Evolutionary conservation across 2,888 invertebrate species (phyloP).

Genomic region (Lasioglossum pauxillum): DNA sequence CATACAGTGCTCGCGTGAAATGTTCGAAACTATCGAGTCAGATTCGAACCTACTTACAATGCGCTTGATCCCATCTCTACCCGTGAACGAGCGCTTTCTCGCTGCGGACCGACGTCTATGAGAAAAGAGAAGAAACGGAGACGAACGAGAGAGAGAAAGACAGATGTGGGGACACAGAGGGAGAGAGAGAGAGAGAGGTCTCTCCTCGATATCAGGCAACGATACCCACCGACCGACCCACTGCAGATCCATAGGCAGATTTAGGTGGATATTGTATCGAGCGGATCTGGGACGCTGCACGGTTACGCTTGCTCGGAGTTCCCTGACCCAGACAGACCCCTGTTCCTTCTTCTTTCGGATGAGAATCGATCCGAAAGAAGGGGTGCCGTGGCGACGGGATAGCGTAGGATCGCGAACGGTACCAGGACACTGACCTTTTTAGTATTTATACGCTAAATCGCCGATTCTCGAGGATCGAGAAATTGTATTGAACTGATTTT

Average conservation of each 20-base stretch:
- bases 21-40: not conserved
- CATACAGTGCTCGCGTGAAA: not conserved
- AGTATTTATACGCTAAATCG: not conserved
- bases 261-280: slow-evolving; percentile 60
- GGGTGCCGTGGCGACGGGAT: not conserved
- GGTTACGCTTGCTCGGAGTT: slow-evolving; percentile 25
- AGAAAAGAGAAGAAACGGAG: not conserved
- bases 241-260: slow-evolving; percentile 54
- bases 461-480: not conserved
- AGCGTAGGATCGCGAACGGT: not conserved
- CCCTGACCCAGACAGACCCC: not conserved
- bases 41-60: not conserved
- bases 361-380: not conserved
- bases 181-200: slow-evolving; percentile 5
- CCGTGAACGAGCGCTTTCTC: not conserved
- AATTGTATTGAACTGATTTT: not conserved
- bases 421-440: not conserved
- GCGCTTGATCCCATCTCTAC: not conserved
- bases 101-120: not conserved
- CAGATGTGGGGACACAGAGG: not conserved
- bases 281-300: slow-evolving; percentile 50
- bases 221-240: slow-evolving; percentile 34
- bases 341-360: not conserved
- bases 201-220: slow-evolving; percentile 48
- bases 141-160: not conserved